Percentiles rank a stretch among this genome's conserved stretches.
phyloP scores from a whole-genome alignment of 1,140 invertebrate species.

The Microplitis mediator region DNA sequence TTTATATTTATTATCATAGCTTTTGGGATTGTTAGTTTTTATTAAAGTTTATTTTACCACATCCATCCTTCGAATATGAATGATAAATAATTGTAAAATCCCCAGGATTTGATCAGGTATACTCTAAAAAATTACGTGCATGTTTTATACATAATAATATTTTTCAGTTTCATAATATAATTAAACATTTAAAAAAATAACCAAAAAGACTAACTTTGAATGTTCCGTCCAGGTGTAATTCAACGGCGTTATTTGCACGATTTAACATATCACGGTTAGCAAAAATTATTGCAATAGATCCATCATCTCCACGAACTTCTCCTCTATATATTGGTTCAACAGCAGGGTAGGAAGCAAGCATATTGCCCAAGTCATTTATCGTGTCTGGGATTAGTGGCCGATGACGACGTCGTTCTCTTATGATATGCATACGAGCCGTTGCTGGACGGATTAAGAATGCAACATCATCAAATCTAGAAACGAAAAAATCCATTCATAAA shows the following conservation, averaged over 20 bases:
- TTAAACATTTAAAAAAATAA: too few relatives aligned
- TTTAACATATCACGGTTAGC: neutral
- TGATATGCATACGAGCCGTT: neutral
- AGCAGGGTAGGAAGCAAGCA: neutral
- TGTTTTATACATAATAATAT: too few relatives aligned
- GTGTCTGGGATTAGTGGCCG: neutral
- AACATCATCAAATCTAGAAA: neutral
- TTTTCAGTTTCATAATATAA: too few relatives aligned
- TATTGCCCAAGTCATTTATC: neutral
- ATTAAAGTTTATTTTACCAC: neutral
- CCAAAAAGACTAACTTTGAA: constrained; percentile 6
- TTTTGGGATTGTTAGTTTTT: neutral
- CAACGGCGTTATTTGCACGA: neutral
- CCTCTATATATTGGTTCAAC: neutral
- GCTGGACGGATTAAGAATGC: neutral
- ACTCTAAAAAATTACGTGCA: too few relatives aligned
- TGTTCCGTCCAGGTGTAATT: neutral
- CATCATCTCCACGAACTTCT: neutral
- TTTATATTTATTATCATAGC: neutral
- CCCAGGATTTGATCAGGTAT: neutral
- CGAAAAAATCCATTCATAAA: neutral
- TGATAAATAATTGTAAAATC: neutral
- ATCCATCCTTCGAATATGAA: neutral
- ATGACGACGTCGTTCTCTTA: neutral
- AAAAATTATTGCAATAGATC: neutral